Conservation (phyloP, 2,113 vertebrate species). For the Oryzias javanicus region DNA sequence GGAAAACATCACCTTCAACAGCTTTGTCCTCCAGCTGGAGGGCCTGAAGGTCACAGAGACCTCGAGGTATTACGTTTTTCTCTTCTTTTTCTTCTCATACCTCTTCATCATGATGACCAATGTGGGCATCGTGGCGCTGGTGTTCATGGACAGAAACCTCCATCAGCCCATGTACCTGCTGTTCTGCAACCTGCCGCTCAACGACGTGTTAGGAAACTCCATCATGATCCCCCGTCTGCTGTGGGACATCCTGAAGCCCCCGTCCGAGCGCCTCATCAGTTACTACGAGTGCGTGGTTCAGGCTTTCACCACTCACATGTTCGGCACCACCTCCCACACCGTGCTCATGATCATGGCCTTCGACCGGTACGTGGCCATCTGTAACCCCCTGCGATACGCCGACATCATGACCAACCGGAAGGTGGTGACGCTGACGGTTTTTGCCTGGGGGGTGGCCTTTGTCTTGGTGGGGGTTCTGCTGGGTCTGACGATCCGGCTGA, state of each 20-base stretch:
- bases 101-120: constrained; percentile 47
- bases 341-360: constrained; percentile 64
- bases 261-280: constrained; percentile 44
- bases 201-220: constrained; percentile 51
- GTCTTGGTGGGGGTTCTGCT: constrained; percentile 50
- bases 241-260: constrained; percentile 38
- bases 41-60: constrained; percentile 39
- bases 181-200: constrained; percentile 46
- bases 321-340: constrained; percentile 32
- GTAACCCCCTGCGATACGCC: constrained; percentile 49
- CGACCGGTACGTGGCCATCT: constrained; percentile 65
- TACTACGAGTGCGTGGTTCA: constrained; percentile 55
- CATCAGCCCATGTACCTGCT: constrained; percentile 63
- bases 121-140: constrained; percentile 23
- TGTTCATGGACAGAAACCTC: constrained; percentile 27
- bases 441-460: constrained; percentile 52
- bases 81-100: constrained; percentile 48
- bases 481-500: constrained; percentile 49
- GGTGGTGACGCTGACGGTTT: constrained; percentile 46
- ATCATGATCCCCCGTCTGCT: constrained; percentile 43
- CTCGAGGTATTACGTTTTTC: constrained; percentile 39
- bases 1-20: constrained; percentile 32
- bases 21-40: constrained; percentile 44
- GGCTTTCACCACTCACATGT: constrained; percentile 51
- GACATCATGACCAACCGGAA: constrained; percentile 53